These are phyloP conservation scores for Schizotus pectinicornis DNA, from an alignment of 2,888 invertebrate genomes.

Conservation along the genomic window DNA sequence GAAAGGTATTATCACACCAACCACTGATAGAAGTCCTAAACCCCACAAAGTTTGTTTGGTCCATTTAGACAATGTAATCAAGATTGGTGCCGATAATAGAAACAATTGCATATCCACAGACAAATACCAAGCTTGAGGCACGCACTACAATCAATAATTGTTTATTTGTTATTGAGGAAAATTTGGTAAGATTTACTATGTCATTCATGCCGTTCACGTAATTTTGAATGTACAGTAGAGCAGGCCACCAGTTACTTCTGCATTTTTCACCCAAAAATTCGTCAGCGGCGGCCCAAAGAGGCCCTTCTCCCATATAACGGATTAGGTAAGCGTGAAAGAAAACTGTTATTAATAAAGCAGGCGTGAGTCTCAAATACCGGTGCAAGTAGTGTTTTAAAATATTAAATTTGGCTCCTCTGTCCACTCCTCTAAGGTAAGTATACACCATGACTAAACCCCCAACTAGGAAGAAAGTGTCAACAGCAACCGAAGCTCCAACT, in stretches of 20 bases:
- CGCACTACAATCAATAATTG: constrained; percentile 36
- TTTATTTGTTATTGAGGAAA: not conserved
- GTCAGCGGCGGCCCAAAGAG: constrained; percentile 5
- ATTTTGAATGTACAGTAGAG: constrained; percentile 18
- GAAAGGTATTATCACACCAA: constrained; percentile 11
- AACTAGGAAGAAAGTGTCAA: constrained; percentile 68
- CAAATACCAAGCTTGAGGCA: constrained; percentile 44
- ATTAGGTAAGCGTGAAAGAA: constrained; percentile 12
- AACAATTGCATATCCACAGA: constrained; percentile 45
- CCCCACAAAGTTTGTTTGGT: constrained; percentile 19
- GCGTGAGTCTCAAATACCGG: constrained; percentile 48
- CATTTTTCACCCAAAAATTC: not conserved
- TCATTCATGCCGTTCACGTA: not conserved
- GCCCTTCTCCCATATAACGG: constrained; percentile 9
- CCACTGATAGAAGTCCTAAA: constrained; percentile 7
- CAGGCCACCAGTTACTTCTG: constrained; percentile 12
- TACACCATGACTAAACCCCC: constrained; percentile 65
- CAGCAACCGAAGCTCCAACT: constrained; percentile 61
- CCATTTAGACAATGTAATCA: constrained; percentile 34
- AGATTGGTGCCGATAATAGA: constrained; percentile 39
- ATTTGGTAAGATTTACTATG: not conserved
- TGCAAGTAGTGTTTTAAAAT: constrained; percentile 38
- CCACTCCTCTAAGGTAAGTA: constrained; percentile 45
- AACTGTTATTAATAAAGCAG: constrained; percentile 27
- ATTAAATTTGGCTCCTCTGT: constrained; percentile 46